Conservation (phyloP, 2,888 invertebrate genomes). For the Seira sanloemensis region DNA sequence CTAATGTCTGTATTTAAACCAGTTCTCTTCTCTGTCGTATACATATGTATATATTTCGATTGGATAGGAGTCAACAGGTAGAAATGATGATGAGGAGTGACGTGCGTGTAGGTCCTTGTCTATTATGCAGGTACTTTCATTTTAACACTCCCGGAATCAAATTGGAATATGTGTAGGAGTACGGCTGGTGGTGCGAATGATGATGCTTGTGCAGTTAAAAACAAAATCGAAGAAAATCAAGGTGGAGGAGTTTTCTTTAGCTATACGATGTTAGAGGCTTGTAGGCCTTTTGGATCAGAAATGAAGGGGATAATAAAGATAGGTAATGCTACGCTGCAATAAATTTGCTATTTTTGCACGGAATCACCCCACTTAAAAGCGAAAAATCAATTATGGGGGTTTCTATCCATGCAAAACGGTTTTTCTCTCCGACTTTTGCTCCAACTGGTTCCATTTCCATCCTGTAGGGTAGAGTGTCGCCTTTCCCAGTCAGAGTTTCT, state of each 20-base stretch:
- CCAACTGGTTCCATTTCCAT: not conserved
- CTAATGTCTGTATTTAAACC: constrained; percentile 46
- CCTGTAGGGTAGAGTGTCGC: not conserved
- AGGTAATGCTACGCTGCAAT: constrained; percentile 20
- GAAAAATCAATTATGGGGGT: not conserved
- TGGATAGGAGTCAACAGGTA: constrained; percentile 43
- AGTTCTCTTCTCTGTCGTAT: not conserved
- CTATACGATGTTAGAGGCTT: not conserved
- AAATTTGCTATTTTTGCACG: constrained; percentile 5
- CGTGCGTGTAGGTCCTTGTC: not conserved
- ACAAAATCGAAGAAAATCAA: constrained; percentile 36
- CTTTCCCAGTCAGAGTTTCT: not conserved
- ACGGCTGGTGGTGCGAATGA: constrained; percentile 7
- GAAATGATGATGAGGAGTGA: constrained; percentile 31
- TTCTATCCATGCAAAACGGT: not conserved
- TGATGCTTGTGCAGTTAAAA: constrained; percentile 34
- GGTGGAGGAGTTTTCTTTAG: not conserved
- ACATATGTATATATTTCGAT: not conserved
- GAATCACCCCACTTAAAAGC: not conserved
- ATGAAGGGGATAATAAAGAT: constrained; percentile 36
- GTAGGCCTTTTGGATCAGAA: constrained; percentile 45
- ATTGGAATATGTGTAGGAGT: constrained; percentile 19
- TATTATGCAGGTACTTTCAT: constrained; percentile 7
- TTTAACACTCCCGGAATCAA: not conserved
- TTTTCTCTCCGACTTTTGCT: too few species aligned